These are phyloP conservation scores for Yponomeuta evonymella DNA, from an alignment of 2,888 invertebrate species.

Conservation along the genomic window DNA sequence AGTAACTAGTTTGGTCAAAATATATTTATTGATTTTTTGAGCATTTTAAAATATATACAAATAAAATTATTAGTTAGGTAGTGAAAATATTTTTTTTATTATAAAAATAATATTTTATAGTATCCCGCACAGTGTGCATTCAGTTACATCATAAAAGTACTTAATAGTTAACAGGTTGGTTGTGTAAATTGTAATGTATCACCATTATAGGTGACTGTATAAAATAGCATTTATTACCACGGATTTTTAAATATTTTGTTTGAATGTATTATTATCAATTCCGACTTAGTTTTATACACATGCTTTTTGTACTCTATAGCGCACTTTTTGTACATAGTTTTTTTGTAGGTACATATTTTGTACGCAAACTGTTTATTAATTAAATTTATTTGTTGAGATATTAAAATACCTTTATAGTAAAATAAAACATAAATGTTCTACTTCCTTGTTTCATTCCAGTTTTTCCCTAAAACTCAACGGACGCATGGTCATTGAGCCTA, in stretches of 20 bases:
- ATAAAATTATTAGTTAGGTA: background rate
- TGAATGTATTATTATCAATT: background rate
- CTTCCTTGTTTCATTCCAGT: background rate
- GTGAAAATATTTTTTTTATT: background rate
- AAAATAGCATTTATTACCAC: background rate
- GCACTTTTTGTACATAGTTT: no score
- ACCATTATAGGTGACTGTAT: background rate
- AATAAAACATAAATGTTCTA: background rate
- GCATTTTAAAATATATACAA: background rate
- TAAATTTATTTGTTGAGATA: background rate
- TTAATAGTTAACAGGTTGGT: background rate
- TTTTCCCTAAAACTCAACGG: background rate
- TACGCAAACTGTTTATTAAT: background rate
- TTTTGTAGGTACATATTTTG: background rate
- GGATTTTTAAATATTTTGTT: background rate
- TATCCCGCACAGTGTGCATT: background rate
- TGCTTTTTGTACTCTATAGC: background rate
- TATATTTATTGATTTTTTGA: background rate
- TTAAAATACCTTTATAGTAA: background rate
- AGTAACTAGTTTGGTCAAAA: slow-evolving; percentile 6
- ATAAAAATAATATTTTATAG: background rate
- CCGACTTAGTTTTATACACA: background rate
- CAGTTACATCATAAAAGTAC: background rate
- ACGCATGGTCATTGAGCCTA: no score
- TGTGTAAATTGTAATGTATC: background rate